Conservation (phyloP, 2,113 vertebrate genomes). For the Trematocara marginatum region DNA sequence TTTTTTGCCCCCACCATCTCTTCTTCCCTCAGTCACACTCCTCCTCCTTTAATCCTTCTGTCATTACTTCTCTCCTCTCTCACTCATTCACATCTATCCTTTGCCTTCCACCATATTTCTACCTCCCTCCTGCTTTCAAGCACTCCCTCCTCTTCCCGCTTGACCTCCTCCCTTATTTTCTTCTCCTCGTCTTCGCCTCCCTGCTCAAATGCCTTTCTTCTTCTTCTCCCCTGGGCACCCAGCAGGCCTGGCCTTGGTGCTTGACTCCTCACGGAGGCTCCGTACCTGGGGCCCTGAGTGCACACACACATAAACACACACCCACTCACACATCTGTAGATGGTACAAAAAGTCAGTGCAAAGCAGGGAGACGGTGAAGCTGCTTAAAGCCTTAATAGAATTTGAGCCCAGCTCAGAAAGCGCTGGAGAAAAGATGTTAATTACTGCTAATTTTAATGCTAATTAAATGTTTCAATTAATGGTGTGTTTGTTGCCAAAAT, state of each 20-base stretch:
- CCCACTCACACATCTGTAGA: slow-evolving; percentile 35
- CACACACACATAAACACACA: slow-evolving; percentile 30
- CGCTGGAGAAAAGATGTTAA: slow-evolving; percentile 82
- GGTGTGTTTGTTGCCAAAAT: slow-evolving; percentile 77
- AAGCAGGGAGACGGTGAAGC: slow-evolving; percentile 48
- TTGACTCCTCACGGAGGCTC: slow-evolving; percentile 85
- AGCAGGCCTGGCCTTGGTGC: slow-evolving; percentile 80
- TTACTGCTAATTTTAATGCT: slow-evolving; percentile 86
- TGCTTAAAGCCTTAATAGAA: slow-evolving; percentile 74
- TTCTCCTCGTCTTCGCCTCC: slow-evolving; percentile 60
- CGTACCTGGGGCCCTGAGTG: slow-evolving; percentile 81
- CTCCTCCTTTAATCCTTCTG: slow-evolving; percentile 37
- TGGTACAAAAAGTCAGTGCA: slow-evolving; percentile 42
- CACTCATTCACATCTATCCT: slow-evolving; percentile 43
- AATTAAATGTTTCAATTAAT: slow-evolving; percentile 86
- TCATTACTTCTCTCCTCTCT: slow-evolving; percentile 33
- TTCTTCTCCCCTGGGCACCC: slow-evolving; percentile 71
- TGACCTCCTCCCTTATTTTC: slow-evolving; percentile 36
- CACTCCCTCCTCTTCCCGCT: slow-evolving; percentile 29
- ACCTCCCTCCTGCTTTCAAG: slow-evolving; percentile 36
- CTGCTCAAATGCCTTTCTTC: slow-evolving; percentile 76
- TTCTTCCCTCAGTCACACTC: slow-evolving; percentile 33
- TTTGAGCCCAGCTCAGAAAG: slow-evolving; percentile 67
- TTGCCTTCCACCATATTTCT: slow-evolving; percentile 52
- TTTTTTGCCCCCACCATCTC: not conserved